phyloP scores from a whole-genome alignment of 2,113 vertebrate genomes.

The Scomber scombrus region DNA sequence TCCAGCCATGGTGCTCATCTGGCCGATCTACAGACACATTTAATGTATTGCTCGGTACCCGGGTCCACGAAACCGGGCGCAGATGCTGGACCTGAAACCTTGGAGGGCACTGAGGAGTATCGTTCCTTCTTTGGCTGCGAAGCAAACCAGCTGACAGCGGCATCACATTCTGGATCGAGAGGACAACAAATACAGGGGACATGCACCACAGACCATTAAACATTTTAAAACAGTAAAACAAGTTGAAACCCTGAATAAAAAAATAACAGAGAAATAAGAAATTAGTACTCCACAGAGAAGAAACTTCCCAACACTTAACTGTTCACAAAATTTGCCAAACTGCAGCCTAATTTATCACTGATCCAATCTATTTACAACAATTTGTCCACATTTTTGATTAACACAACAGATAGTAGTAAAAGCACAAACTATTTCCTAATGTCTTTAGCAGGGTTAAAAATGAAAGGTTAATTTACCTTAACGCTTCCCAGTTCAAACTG shows the following conservation, averaged over 20 bases:
- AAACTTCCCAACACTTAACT: neutral
- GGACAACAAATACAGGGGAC: neutral
- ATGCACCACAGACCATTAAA: neutral
- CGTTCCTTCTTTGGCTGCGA: conserved; percentile 91
- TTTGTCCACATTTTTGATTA: neutral
- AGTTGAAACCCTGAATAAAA: neutral
- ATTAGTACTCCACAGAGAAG: neutral
- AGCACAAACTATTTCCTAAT: neutral
- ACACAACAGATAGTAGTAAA: neutral
- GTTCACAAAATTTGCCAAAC: neutral
- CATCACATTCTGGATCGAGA: conserved; percentile 89
- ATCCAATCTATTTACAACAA: neutral
- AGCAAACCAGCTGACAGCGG: conserved; percentile 94
- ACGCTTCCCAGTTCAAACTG: conserved; percentile 94
- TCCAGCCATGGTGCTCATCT: conserved; percentile 92
- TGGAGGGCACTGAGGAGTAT: conserved; percentile 90
- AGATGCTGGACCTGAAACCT: conserved; percentile 92
- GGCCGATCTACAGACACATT: conserved; percentile 87
- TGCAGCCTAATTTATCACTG: conserved; percentile 4
- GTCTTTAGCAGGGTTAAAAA: conserved; percentile 11
- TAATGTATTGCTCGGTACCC: conserved; percentile 88
- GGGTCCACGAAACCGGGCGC: conserved; percentile 89
- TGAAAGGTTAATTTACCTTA: conserved; percentile 85
- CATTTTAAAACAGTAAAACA: neutral
- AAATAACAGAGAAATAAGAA: neutral